Evolutionary conservation across 1,140 invertebrate species (phyloP), one percentile per base, ranked within the genome.

Genomic region (Drosophila nigrodunni): DNA sequence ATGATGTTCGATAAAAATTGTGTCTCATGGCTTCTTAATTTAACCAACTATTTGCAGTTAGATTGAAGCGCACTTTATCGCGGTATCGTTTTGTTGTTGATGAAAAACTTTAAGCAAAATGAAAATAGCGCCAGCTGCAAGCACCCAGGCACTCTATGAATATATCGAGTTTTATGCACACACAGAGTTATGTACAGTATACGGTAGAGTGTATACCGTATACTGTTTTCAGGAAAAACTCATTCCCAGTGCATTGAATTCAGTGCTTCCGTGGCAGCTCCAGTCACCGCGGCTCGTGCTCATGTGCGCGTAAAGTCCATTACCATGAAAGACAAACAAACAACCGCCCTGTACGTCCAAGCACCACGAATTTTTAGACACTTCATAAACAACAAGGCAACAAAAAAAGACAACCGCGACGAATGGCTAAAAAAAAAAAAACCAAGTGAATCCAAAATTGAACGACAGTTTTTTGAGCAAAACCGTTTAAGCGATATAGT

Each of bases 321-420:
- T 82, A 87, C 82, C 82, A 82, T 87, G 83, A 82, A 88, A 82
- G 77, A 72, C 83, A 80, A 87, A 87, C 82, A 88, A 87, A 86
- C 82, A 82, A 60, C 67, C 74, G 54, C 44, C 34, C 50, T 15
- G 69, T 58, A 71, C 15, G 62, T 41, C 49, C 43, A 49, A 55
- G 47, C 50, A 43, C 49, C 34, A 46, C 74, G 64, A 71, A 74
- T 35, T 81, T 82, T 82, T 72, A 69, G 82, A 82, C 82, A 86
- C 82, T 87, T 79, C 82, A 86, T 86, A 82, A 82, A 79, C 82
- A 82, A 86, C 30, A 60, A 49, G 46, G 49, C 47, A 61, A 61
- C 59, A 71, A 61, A 67, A 52, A 30, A 30, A 30, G 18, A 21
- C 18, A 21, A 21, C 18, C 25, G 3, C 25, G 25, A 30, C 25